Evolutionary conservation across 2,797 vertebrate genomes (phyloP).

Genomic region (Acanthurus tractus): DNA sequence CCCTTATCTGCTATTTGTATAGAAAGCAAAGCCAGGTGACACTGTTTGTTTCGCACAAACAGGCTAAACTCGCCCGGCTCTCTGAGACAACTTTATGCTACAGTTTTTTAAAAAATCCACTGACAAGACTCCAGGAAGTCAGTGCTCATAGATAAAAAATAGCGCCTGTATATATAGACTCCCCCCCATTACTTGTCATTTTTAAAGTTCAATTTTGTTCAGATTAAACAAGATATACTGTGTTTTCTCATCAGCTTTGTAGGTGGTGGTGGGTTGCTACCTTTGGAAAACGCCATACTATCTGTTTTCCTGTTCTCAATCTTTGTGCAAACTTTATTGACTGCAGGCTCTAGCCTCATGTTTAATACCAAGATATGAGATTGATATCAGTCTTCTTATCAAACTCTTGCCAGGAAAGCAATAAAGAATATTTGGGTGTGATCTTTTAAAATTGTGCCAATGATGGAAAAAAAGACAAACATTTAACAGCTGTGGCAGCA

Average conservation of each 20-base stretch:
- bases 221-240: neutral
- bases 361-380: too few relatives aligned
- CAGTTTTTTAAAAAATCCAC: too few relatives aligned
- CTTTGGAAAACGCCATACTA: neutral
- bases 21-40: neutral
- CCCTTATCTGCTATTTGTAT: neutral
- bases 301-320: neutral
- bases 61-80: neutral
- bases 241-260: too few relatives aligned
- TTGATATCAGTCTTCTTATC: neutral
- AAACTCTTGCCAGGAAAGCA: neutral
- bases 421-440: too few relatives aligned
- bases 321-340: neutral
- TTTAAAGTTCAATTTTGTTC: neutral
- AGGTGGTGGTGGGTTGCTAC: neutral
- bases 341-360: neutral
- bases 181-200: neutral
- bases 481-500: neutral
- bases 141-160: neutral
- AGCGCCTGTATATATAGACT: neutral
- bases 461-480: neutral
- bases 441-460: neutral
- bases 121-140: neutral
- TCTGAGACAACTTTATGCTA: neutral
- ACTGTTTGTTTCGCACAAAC: too few relatives aligned